These are phyloP conservation scores for Eurypyga helias DNA, from an alignment of 2,113 vertebrate species.

Conservation along the genomic window DNA sequence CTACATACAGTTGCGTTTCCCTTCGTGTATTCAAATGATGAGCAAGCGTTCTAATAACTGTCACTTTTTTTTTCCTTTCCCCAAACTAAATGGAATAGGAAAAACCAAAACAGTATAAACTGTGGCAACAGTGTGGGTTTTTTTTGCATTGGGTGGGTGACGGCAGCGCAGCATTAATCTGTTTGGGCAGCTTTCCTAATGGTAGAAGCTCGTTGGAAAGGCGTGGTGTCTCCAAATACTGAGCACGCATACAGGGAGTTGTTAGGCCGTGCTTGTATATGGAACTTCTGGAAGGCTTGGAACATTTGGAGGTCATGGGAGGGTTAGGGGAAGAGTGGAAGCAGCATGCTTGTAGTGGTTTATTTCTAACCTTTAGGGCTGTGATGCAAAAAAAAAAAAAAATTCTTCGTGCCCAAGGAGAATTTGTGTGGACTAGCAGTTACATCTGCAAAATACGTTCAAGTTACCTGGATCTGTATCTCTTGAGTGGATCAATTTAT, in stretches of 20 bases:
- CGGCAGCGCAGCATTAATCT: neutral
- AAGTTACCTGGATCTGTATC: neutral
- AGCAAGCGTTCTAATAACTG: neutral
- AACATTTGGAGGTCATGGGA: neutral
- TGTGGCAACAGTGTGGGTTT: neutral
- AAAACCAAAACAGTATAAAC: neutral
- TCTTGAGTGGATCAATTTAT: neutral
- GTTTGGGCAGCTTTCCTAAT: neutral
- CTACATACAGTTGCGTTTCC: neutral
- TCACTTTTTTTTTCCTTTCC: neutral
- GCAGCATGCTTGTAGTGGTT: neutral
- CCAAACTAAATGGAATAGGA: neutral
- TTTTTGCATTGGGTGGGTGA: neutral
- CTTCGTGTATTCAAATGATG: neutral
- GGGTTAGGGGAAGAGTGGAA: neutral
- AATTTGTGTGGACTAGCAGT: neutral
- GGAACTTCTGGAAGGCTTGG: neutral
- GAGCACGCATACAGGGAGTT: neutral
- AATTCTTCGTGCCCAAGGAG: neutral
- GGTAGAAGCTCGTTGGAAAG: neutral
- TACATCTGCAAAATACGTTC: neutral
- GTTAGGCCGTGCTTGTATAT: neutral
- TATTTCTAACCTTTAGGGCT: neutral
- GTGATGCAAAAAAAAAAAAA: neutral
- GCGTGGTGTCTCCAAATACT: neutral